Base-by-base conservation (phyloP, 1,140 invertebrate genomes). In the Orussus abietinus region DNA sequence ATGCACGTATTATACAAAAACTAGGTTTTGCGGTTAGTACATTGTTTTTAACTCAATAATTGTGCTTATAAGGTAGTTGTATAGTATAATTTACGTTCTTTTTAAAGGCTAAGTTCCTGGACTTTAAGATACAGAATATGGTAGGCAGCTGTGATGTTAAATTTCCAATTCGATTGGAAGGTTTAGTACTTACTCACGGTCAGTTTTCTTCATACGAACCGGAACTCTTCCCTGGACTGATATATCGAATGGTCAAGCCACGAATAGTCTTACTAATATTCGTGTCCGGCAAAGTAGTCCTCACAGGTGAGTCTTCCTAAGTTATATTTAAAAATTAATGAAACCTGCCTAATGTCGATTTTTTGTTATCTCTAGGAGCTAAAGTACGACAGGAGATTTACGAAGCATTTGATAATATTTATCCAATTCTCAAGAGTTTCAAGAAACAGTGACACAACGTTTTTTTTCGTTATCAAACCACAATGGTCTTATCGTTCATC, bases 81-180 rank as follows among this genome's bases (percentile, higher is more conserved):
- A n/a, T n/a, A n/a, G n/a, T 75, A 58, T 40, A 30, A 2, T 14
- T 46, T 11, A 19, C 25, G 4, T 49, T 45, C 49, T 53, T 28
- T 36, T 82, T 82, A 40, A 75, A 96, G 83, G 96, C 96, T 4
- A 98, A 98, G 74, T 99, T 99, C 73, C 79, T 96, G 34, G 95
- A 99, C 64, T 99, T 99, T 66, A 99, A 99, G 80, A 96, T 99
- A 53, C 96, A 99, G 77, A 99, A 99, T 67, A 99, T 99, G 94
- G 97, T 99, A 28, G 97, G 95, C 7, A 98, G 92, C 62, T 98
- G 95, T 77, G 96, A 99, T 77, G 95, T 99, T 0, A 97, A 96
- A 69, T 99, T 99, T 76, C 95, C 96, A 4, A 98, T 99, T 52
- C 83, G 95, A 61, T 75, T 99, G 31, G 97, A 99, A 80, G 95